Conservation (phyloP, 1,140 invertebrate genomes). For the Dolichoris vasculosae region DNA sequence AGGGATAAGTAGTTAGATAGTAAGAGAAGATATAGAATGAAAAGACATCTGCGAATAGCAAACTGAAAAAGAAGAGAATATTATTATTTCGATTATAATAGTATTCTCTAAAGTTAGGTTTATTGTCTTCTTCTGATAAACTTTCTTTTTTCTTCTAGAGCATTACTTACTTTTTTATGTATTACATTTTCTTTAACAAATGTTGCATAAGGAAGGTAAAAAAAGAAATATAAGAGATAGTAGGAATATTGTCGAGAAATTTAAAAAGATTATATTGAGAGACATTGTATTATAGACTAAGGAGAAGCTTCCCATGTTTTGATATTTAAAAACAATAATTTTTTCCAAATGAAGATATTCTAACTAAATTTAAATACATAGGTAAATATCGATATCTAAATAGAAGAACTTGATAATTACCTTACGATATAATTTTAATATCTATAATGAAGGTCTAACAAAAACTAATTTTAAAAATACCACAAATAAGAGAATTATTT, state of each 20-base stretch:
- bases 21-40: background rate
- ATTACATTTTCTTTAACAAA: conserved; percentile 13
- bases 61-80: conserved; percentile 13
- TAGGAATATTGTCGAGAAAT: conserved; percentile 10
- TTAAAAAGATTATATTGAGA: background rate
- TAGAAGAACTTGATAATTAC: too few species aligned
- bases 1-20: background rate
- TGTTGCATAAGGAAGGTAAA: background rate
- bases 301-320: background rate
- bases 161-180: conserved; percentile 41
- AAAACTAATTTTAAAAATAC: too few species aligned
- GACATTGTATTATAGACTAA: background rate
- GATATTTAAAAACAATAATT: background rate
- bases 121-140: conserved; percentile 24
- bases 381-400: too few species aligned
- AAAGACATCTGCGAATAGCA: background rate
- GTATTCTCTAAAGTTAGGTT: conserved; percentile 30
- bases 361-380: background rate
- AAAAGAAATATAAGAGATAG: background rate
- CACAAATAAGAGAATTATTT: too few species aligned
- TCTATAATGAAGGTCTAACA: too few species aligned
- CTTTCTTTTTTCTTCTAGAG: conserved; percentile 8
- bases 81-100: conserved; percentile 45
- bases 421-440: too few species aligned
- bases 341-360: background rate